These are phyloP conservation scores for Petrophora chlorosata DNA, from an alignment of 2,888 invertebrate species.

Conservation along the genomic window DNA sequence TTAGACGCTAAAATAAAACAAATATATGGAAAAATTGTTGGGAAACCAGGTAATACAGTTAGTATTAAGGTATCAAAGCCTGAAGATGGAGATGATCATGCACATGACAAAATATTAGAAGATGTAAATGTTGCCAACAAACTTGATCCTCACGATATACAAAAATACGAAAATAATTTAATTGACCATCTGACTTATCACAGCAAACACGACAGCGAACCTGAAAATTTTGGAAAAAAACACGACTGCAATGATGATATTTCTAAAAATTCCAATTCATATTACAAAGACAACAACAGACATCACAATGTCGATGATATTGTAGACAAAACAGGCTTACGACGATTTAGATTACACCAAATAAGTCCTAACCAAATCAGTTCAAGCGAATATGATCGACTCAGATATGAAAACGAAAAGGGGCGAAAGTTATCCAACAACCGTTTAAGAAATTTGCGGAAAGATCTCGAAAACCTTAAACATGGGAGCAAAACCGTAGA, in stretches of 20 bases:
- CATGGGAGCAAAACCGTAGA: conserved; percentile 9
- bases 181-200: conserved; percentile 16
- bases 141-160: conserved; percentile 8
- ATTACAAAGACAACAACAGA: too few relatives aligned
- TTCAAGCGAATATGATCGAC: too few relatives aligned
- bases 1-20: conserved; percentile 64
- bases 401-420: conserved; percentile 4
- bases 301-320: too few relatives aligned
- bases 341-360: too few relatives aligned
- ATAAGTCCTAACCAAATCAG: conserved; percentile 22
- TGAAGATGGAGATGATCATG: background rate
- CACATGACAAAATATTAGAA: background rate
- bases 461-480: conserved; percentile 10
- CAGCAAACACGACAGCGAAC: conserved; percentile 4
- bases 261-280: too few relatives aligned
- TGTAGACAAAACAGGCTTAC: too few relatives aligned
- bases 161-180: conserved; percentile 24
- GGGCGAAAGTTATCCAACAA: conserved; percentile 29
- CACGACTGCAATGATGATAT: conserved; percentile 12
- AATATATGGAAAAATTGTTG: conserved; percentile 58
- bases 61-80: conserved; percentile 15
- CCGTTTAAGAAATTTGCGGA: conserved; percentile 22
- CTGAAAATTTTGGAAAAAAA: conserved; percentile 21
- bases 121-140: conserved; percentile 3
- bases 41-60: conserved; percentile 34